A percentile compares a stretch with the other conserved stretches of the same genome.
Conservation (phyloP, 2,113 vertebrate genomes). For the Channa maculata region DNA sequence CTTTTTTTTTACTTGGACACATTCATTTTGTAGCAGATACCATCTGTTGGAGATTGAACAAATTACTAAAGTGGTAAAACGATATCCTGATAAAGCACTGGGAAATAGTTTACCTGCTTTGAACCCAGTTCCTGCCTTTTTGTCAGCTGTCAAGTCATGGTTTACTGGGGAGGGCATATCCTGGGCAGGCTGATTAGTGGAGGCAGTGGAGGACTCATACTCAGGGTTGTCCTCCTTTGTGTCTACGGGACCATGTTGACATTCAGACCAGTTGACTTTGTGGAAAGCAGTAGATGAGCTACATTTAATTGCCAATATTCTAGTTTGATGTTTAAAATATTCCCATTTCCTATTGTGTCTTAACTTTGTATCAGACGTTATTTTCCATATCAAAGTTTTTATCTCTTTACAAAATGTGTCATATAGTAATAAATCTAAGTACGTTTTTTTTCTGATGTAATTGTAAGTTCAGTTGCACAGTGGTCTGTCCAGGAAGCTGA, state of each 20-base stretch:
- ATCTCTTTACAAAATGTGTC: too few species aligned
- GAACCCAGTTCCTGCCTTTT: neutral
- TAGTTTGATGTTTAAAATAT: too few species aligned
- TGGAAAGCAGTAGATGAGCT: conserved; percentile 33
- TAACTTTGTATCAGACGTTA: too few species aligned
- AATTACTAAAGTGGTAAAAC: neutral
- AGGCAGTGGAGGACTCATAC: conserved; percentile 72
- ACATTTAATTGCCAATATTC: too few species aligned
- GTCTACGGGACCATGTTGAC: conserved; percentile 57
- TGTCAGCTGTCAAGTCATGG: conserved; percentile 64
- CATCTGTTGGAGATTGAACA: neutral
- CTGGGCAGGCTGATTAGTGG: conserved; percentile 71
- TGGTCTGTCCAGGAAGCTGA: too few species aligned
- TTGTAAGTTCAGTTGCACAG: too few species aligned
- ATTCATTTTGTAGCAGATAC: neutral
- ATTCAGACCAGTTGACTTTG: conserved; percentile 30
- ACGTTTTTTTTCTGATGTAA: too few species aligned
- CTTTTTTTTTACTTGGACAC: neutral
- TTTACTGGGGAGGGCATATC: conserved; percentile 61
- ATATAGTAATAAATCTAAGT: too few species aligned
- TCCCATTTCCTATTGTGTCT: too few species aligned
- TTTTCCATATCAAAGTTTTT: too few species aligned
- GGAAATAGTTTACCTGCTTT: conserved; percentile 6
- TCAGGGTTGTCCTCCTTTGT: conserved; percentile 68
- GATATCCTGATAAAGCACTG: neutral